Percentiles rank a stretch among this genome's conserved stretches.
phyloP scores from a whole-genome alignment of 1,140 invertebrate species.

The Apis cerana region DNA sequence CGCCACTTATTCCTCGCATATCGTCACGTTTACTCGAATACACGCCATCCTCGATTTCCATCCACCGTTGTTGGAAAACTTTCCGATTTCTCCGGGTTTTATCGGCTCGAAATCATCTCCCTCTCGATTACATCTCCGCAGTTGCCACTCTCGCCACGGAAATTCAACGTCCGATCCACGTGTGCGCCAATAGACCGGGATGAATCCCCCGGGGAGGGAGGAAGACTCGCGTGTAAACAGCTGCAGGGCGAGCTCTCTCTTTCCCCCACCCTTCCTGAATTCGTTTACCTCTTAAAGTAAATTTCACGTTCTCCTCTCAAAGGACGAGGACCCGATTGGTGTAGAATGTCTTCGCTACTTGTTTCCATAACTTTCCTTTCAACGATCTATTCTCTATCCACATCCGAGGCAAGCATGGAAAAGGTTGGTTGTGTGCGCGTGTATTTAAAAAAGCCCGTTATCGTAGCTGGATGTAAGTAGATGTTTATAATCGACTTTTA shows the following conservation, averaged over 20 bases:
- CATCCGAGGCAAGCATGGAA: too few species aligned
- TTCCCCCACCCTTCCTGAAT: slow-evolving; percentile 22
- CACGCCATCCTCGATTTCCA: too few species aligned
- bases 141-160: neutral
- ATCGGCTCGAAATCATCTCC: too few species aligned
- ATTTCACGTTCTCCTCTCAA: neutral
- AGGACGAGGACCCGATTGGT: slow-evolving; percentile 3
- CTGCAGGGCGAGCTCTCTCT: neutral
- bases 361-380: neutral
- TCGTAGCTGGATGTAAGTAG: neutral
- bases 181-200: neutral
- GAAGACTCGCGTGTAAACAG: slow-evolving; percentile 43
- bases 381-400: too few species aligned
- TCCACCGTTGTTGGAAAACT: neutral
- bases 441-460: too few species aligned
- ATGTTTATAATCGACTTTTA: too few species aligned
- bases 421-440: too few species aligned
- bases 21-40: neutral
- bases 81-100: neutral
- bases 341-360: neutral
- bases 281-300: slow-evolving; percentile 47
- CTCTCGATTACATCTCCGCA: too few species aligned
- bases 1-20: neutral
- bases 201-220: neutral
- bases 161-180: slow-evolving; percentile 23